phyloP scores from a whole-genome alignment of 2,888 invertebrate genomes.

The Sceliomorpha sp. region DNA sequence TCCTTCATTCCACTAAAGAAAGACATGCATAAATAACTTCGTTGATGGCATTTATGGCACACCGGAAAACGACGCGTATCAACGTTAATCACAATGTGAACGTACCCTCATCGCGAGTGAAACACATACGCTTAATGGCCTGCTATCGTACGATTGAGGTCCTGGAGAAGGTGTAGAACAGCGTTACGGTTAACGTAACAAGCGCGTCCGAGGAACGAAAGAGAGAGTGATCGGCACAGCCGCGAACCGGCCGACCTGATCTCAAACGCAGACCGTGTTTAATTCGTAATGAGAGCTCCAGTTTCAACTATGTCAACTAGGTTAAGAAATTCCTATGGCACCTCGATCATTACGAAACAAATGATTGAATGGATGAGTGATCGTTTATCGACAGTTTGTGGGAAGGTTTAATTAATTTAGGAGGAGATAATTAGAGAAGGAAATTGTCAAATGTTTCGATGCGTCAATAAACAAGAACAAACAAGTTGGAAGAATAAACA shows the following conservation, averaged over 20 bases:
- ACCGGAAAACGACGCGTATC: constrained; percentile 26
- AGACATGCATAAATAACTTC: constrained; percentile 17
- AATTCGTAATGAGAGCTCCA: constrained; percentile 22
- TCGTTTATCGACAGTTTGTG: no score
- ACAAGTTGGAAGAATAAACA: no score
- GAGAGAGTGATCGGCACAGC: constrained; percentile 42
- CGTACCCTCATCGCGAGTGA: no score
- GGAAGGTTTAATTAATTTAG: no score
- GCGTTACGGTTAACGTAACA: constrained; percentile 43
- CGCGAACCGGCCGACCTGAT: constrained; percentile 9
- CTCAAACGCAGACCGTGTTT: constrained; percentile 5
- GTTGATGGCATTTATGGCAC: constrained; percentile 21
- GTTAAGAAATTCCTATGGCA: no score
- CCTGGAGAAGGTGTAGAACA: constrained; percentile 34
- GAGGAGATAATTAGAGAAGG: no score
- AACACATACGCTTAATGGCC: constrained; percentile 8
- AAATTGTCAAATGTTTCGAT: no score
- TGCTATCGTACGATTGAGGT: constrained; percentile 32
- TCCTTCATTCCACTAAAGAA: constrained; percentile 17
- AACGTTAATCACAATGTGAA: constrained; percentile 25
- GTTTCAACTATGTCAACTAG: neutral
- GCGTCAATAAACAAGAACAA: no score
- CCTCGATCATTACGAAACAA: no score
- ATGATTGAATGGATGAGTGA: no score
- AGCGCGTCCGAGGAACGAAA: constrained; percentile 33